Percentiles rank a stretch among this genome's conserved stretches.
Evolutionary conservation across 2,888 invertebrate species (phyloP).

Genomic region (Acanthoscelides obtectus): DNA sequence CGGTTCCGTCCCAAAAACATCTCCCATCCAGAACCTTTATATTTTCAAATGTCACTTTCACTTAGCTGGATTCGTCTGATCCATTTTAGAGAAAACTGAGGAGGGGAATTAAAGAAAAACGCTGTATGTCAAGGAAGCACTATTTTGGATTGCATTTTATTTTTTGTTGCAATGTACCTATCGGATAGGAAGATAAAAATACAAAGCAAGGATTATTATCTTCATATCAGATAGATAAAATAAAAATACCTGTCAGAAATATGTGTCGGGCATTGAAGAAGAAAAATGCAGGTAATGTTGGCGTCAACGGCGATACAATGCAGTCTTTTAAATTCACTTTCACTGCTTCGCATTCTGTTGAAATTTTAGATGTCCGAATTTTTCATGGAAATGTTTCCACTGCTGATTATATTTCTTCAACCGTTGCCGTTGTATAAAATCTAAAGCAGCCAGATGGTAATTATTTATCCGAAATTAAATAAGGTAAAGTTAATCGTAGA

Average conservation of each 20-base stretch:
- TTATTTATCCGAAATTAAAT: background rate
- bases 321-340: background rate
- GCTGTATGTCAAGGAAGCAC: no score
- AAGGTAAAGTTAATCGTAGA: background rate
- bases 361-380: background rate
- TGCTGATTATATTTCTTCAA: background rate
- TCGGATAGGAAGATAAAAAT: no score
- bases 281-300: background rate
- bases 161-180: no score
- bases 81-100: no score
- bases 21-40: no score
- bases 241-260: background rate
- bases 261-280: background rate
- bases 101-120: no score
- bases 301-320: background rate
- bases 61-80: no score
- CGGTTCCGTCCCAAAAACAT: no score
- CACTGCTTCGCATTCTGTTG: background rate
- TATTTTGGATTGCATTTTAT: no score
- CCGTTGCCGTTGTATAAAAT: background rate
- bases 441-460: background rate
- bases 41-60: no score
- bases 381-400: background rate
- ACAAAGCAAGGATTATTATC: no score
- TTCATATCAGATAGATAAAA: no score